A percentile compares a stretch with the other conserved stretches of the same genome.
phyloP scores from a whole-genome alignment of 2,113 vertebrate genomes.

The Phocoena sinus region DNA sequence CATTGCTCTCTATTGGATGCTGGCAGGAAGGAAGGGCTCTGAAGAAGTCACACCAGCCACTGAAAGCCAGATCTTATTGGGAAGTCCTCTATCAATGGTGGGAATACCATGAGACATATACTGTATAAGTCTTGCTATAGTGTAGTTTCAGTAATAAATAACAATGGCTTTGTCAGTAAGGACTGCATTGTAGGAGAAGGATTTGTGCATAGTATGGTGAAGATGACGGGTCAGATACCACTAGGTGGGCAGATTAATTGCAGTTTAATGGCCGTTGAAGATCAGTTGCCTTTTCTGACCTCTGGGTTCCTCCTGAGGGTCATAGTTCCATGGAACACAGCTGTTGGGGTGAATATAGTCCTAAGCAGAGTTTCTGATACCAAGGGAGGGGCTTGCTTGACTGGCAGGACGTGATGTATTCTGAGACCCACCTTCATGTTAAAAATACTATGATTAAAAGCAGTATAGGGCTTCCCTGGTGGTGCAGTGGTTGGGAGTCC shows the following conservation, averaged over 20 bases:
- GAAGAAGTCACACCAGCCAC: neutral
- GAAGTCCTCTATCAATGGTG: neutral
- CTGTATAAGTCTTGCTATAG: neutral
- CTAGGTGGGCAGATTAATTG: neutral
- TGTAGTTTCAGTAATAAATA: neutral
- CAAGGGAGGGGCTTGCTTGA: neutral
- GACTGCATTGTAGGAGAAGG: neutral
- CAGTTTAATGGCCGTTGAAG: neutral
- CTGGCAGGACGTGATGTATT: neutral
- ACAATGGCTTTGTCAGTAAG: neutral
- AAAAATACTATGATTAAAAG: neutral
- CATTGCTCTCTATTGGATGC: neutral
- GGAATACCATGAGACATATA: neutral
- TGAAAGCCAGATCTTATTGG: neutral
- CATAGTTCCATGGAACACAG: neutral
- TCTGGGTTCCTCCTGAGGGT: neutral
- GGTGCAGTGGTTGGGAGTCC: too few species aligned
- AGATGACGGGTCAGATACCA: neutral
- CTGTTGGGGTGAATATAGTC: neutral
- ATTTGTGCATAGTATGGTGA: neutral
- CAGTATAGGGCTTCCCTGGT: too few species aligned
- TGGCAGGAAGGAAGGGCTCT: neutral
- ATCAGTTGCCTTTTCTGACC: conserved; percentile 9
- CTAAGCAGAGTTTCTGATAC: neutral
- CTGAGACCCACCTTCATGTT: neutral